Base-by-base conservation (phyloP, 2,888 invertebrate genomes). In the Notocelia uddmanniana region DNA sequence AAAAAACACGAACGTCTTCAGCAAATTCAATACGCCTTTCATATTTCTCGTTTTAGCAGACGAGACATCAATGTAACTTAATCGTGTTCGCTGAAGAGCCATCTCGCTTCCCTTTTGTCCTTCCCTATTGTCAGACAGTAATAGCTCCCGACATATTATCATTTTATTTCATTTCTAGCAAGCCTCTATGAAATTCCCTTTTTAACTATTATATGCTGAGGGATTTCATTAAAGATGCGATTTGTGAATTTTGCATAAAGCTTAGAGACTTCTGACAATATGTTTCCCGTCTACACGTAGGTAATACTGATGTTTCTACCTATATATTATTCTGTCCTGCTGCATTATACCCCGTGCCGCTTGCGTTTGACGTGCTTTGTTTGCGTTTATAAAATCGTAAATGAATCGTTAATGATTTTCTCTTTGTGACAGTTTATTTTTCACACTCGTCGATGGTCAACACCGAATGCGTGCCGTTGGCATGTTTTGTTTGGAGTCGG, bases 401-500 rank as follows among this genome's bases (percentile, higher is more conserved):
- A 74, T 74, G 77, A 77, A 78, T 76, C 71, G 76, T 80, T 81
- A 80, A 81, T 81, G 78, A 80, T 82, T 85, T 84, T 82, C 79
- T 77, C 81, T 85, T 84, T 86, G 84, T 80, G 67, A 77, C 74
- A 78, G 79, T 87, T 89, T 89, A 89, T 89, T 86, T 83, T 88
- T 83, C 73, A 78, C 78, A 86, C 82, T 86, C 87, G 87, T 85
- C 84, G 88, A 86, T 88, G 81, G 80, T 80, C 79, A 82, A 78
- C 85, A 82, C 74, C 76, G 68, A 81, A 74, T 76, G 83, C 79
- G 84, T 92, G 93, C 81, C 86, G 89, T 91, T 93, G 93, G 89
- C 93, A 91, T 76, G 90, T 88, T 90, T 92, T 93, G 91, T 93
- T 90, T 83, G 75, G 80, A 86, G 83, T 87, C 82, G 85, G 82